phyloP scores from a whole-genome alignment of 2,888 invertebrate genomes.

The Mayetiola destructor region DNA sequence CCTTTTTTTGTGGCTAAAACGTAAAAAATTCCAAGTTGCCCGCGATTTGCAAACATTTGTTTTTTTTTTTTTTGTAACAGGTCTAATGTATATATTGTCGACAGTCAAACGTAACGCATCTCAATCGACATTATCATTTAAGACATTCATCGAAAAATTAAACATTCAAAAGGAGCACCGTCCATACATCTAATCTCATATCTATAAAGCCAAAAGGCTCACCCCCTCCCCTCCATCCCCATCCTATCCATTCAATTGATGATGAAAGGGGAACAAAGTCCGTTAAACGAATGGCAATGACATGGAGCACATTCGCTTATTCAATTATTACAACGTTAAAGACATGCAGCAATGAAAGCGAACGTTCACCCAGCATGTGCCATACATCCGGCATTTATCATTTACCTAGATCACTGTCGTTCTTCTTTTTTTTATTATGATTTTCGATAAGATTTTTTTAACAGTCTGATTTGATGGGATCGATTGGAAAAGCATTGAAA shows the following conservation, averaged over 20 bases:
- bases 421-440: slow-evolving; percentile 6
- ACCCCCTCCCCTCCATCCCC: no score
- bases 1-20: no score
- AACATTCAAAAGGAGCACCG: slow-evolving; percentile 6
- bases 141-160: slow-evolving; percentile 1
- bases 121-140: slow-evolving; percentile 11
- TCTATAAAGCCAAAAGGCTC: background rate
- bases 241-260: no score
- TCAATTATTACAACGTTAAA: background rate
- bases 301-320: background rate
- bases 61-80: background rate
- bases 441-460: slow-evolving; percentile 10
- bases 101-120: slow-evolving; percentile 2
- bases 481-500: background rate
- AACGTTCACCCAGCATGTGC: slow-evolving; percentile 1
- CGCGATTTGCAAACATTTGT: background rate
- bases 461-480: slow-evolving; percentile 9
- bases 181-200: background rate
- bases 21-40: background rate
- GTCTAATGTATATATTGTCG: background rate
- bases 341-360: background rate
- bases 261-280: no score
- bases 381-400: slow-evolving; percentile 10
- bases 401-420: slow-evolving; percentile 6
- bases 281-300: slow-evolving; percentile 4